These are phyloP conservation scores for Lithobates sylvaticus DNA, from an alignment of 2,797 vertebrate species.

Conservation along the genomic window DNA sequence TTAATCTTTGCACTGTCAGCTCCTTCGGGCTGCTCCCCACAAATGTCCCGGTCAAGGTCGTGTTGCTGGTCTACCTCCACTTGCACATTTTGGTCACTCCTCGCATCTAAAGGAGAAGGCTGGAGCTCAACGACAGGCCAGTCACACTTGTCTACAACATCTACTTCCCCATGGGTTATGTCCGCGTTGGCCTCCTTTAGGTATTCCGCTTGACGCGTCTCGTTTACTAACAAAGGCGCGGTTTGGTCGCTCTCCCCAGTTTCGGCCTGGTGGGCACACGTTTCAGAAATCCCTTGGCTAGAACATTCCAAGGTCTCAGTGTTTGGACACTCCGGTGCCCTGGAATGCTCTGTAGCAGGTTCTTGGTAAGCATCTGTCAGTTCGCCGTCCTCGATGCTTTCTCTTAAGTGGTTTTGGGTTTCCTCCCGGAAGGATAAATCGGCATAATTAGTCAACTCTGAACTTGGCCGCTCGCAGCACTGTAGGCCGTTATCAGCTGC, in stretches of 20 bases:
- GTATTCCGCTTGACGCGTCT: background rate
- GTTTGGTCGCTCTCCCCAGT: slow-evolving; percentile 27
- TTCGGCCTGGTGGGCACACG: background rate
- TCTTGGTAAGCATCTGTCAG: background rate
- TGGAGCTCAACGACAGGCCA: too few relatives aligned
- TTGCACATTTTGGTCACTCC: slow-evolving; percentile 25
- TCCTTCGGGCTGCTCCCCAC: background rate
- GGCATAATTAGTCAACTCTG: slow-evolving; percentile 8
- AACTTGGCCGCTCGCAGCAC: slow-evolving; percentile 13
- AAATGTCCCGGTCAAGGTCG: background rate
- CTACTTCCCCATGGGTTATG: background rate
- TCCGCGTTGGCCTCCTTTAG: background rate
- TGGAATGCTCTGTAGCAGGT: slow-evolving; percentile 28
- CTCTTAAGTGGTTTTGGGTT: slow-evolving; percentile 41
- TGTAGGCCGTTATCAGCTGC: slow-evolving; percentile 9
- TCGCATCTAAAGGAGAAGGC: background rate
- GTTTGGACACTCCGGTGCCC: background rate
- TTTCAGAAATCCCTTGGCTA: background rate
- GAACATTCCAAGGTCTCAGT: background rate
- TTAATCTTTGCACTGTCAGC: background rate
- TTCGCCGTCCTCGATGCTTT: background rate
- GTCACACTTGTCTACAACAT: background rate
- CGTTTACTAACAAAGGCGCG: background rate
- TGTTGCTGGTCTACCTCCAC: background rate
- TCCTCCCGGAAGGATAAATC: slow-evolving; percentile 16